Conservation (phyloP, 2,113 vertebrate genomes). For the Pipra filicauda region DNA sequence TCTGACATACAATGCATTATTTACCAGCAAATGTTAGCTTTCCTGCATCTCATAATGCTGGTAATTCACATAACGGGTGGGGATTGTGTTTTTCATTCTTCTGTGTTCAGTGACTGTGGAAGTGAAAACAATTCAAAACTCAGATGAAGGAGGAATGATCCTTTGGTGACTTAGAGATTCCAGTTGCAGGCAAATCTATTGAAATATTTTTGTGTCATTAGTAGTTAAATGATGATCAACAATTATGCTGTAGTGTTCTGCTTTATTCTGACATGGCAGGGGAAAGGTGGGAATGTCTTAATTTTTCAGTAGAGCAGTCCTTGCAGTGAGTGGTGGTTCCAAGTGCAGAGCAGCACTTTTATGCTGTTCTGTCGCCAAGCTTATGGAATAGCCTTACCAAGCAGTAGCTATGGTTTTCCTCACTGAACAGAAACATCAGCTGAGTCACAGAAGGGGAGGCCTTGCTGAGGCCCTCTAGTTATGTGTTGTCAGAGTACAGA, state of each 20-base stretch:
- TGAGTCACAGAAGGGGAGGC: neutral
- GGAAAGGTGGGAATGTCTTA: neutral
- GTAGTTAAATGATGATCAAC: neutral
- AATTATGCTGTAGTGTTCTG: neutral
- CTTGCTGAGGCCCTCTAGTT: neutral
- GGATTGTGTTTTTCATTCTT: neutral
- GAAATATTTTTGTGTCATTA: neutral
- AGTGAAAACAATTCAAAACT: neutral
- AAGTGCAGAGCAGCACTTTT: neutral
- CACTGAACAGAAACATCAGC: neutral
- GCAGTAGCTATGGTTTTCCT: neutral
- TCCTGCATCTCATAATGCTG: neutral
- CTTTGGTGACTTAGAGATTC: neutral
- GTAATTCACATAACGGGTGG: neutral
- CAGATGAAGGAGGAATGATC: neutral
- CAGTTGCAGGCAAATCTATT: neutral
- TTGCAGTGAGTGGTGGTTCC: neutral
- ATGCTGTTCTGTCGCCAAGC: neutral
- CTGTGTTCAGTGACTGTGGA: neutral
- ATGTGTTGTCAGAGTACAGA: neutral
- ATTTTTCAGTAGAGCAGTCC: neutral
- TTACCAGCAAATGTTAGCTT: neutral
- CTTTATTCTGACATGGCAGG: neutral
- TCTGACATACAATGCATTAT: neutral
- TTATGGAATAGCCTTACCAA: neutral